These are phyloP conservation scores for Xiphorhynchus erythropygius DNA, from an alignment of 2,797 vertebrate species.

Conservation along the genomic window DNA sequence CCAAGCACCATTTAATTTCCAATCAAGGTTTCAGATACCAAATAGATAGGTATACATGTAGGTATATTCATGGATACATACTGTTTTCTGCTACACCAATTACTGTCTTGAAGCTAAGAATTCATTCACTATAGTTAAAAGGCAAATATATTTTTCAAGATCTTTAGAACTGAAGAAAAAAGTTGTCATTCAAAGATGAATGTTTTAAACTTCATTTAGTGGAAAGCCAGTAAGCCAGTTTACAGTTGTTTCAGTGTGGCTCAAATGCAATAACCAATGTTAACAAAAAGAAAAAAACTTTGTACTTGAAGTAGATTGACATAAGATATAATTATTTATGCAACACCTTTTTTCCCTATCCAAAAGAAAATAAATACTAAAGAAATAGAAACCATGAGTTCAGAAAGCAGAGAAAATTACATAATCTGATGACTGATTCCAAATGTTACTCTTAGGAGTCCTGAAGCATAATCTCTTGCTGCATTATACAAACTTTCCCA, in stretches of 20 bases:
- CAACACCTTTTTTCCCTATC: not conserved
- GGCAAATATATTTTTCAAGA: slow-evolving; percentile 28
- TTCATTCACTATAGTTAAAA: slow-evolving; percentile 6
- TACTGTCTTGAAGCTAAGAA: slow-evolving; percentile 15
- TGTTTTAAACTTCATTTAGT: slow-evolving; percentile 34
- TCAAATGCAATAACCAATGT: not conserved
- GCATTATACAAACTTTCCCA: not conserved
- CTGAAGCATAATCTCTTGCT: not conserved
- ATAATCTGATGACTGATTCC: not conserved
- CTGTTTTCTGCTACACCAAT: slow-evolving; percentile 19
- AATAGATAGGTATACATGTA: not conserved
- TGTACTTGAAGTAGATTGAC: not conserved
- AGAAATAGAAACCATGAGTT: not conserved
- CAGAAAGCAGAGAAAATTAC: not conserved
- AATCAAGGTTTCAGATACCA: not conserved
- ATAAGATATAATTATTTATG: not conserved
- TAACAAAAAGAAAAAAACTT: not conserved
- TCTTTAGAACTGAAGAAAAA: slow-evolving; percentile 33
- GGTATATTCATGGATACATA: not conserved
- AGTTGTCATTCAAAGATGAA: not conserved
- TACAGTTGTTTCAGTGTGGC: not conserved
- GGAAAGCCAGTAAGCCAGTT: slow-evolving; percentile 3
- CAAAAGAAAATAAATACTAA: not conserved
- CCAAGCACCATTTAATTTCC: not conserved
- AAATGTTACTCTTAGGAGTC: not conserved